Percentiles rank a stretch among this genome's conserved stretches.
phyloP scores from a whole-genome alignment of 2,113 vertebrate genomes.

The Carettochelys insculpta region DNA sequence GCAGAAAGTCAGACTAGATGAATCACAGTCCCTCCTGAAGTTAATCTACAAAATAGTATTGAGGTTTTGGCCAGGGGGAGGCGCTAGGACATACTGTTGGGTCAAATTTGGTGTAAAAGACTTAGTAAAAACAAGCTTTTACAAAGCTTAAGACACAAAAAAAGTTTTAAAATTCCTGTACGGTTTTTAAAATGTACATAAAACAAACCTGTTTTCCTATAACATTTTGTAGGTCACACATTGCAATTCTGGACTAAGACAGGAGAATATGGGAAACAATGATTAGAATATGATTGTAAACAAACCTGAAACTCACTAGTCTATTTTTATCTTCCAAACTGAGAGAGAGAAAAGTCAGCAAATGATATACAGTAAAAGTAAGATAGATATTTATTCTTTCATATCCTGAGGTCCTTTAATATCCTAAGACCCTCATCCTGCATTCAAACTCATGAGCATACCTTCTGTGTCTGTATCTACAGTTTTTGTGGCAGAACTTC shows the following conservation, averaged over 20 bases:
- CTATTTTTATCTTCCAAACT: background rate
- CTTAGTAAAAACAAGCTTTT: background rate
- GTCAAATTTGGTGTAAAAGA: background rate
- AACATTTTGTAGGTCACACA: background rate
- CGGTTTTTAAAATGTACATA: background rate
- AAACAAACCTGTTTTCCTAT: background rate
- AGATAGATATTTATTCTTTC: too few species aligned
- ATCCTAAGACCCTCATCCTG: background rate
- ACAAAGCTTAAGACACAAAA: background rate
- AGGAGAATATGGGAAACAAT: background rate
- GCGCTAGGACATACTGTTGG: background rate
- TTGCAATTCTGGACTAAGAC: background rate
- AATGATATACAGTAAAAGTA: background rate
- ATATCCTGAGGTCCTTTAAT: background rate
- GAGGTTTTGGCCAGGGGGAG: background rate
- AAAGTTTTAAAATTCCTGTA: background rate
- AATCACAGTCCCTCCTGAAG: background rate
- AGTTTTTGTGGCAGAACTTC: background rate
- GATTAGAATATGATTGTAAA: background rate
- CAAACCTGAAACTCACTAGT: background rate
- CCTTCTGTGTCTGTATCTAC: background rate
- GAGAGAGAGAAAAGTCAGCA: background rate
- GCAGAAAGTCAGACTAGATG: background rate
- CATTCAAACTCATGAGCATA: background rate
- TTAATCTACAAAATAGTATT: background rate